Evolutionary conservation across 1,140 invertebrate species (phyloP), one percentile per base, ranked within the genome.

Genomic region (Cotesia vestalis): DNA sequence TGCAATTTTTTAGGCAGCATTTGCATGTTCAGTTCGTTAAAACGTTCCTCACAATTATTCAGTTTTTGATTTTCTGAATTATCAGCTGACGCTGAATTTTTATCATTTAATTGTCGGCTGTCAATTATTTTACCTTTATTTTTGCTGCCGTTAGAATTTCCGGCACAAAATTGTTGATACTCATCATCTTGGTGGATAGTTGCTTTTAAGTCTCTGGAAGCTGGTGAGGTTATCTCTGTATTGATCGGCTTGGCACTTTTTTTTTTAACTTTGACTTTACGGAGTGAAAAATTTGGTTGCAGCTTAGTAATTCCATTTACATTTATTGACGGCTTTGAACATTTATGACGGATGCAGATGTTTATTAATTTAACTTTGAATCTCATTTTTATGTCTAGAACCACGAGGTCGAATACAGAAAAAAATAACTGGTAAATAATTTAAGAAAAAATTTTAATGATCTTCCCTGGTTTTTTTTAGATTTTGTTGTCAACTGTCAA

Each of bases 1-100:
- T 93, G 92, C 20, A 98, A 87, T 71, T 89, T 88, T 78, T 89
- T 87, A 3, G 95, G 92, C 51, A 99, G 87, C 95, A 98, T 96
- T 87, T 98, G 96, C 80, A 98, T 94, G 80, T 93, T 92, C 1
- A 94, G 87, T 74, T 90, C 87, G 83, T 94, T 94, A 8, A 68
- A 78, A 77, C 76, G 69, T 63, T 77, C 62, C 61, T 46, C 38
- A 46, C 66, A 9, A 57, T 66, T 46, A 1, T 71, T 53, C 4
- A 60, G 17, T n/a, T 4, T 70, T 14, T 38, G 52, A 11, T 60
- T 12, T 46, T 70, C 12, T 52, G 12, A 20, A 12, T 34, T 53
- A 46, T 34, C 8, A 60, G 20, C 60, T 35, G 17, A 34, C 9
- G 34, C 34, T 27, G 34, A 12, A 55, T 20, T 20, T 14, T 55